phyloP scores from a whole-genome alignment of 2,888 invertebrate species.

The Drosophila macrospina region DNA sequence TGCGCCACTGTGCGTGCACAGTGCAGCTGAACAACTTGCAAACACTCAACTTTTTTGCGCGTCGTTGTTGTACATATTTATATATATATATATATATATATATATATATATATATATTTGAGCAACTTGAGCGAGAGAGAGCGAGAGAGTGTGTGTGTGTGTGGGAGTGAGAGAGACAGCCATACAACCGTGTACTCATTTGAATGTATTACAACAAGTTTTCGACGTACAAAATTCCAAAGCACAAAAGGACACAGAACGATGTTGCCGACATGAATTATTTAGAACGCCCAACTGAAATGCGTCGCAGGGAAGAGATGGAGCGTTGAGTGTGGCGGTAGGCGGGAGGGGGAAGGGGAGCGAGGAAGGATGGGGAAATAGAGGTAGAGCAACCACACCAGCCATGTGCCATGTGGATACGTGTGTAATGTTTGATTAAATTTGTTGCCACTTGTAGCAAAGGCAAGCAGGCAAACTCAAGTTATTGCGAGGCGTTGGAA shows the following conservation, averaged over 20 bases:
- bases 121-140: conserved; percentile 26
- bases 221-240: conserved; percentile 59
- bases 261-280: conserved; percentile 76
- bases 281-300: conserved; percentile 68
- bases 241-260: conserved; percentile 64
- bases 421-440: conserved; percentile 71
- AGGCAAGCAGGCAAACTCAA: conserved; percentile 1
- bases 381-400: neutral
- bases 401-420: neutral
- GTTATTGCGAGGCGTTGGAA: conserved; percentile 53
- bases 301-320: conserved; percentile 5
- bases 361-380: neutral
- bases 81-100: conserved; percentile 10
- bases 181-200: conserved; percentile 55
- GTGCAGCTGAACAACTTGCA: conserved; percentile 44
- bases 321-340: too few relatives aligned
- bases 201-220: conserved; percentile 77
- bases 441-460: conserved; percentile 64
- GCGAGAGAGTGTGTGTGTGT: neutral
- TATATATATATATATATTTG: conserved; percentile 42
- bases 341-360: neutral
- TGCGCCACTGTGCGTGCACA: conserved; percentile 45
- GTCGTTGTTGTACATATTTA: conserved; percentile 33
- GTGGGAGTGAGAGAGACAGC: neutral
- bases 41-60: conserved; percentile 30